Evolutionary conservation across 1,140 invertebrate genomes (phyloP).

Genomic region (Archivesica marissinica): DNA sequence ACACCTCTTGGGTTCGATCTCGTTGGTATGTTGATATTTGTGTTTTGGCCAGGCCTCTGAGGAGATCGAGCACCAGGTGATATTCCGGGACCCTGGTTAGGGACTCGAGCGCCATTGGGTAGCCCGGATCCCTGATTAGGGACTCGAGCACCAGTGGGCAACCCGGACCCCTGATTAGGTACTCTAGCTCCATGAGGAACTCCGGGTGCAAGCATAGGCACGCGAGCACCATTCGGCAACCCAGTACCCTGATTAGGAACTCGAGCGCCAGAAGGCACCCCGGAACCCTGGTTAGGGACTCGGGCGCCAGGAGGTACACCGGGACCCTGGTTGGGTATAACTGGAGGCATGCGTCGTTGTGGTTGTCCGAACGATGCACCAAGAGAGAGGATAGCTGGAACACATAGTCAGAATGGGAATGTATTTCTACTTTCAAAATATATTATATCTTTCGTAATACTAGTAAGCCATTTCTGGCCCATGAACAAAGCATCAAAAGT

Average conservation of each 20-base stretch:
- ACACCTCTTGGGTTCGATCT: background rate
- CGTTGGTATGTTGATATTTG: background rate
- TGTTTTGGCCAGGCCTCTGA: background rate
- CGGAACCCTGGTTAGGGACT: background rate
- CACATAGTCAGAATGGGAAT: too few species aligned
- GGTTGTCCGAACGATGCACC: background rate
- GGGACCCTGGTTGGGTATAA: background rate
- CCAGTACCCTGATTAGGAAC: background rate
- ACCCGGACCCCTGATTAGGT: background rate
- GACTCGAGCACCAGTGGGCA: background rate
- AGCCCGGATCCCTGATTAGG: background rate
- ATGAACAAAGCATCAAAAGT: background rate
- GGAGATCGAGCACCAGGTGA: background rate
- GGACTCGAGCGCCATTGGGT: background rate
- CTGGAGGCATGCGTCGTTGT: background rate
- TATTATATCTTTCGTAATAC: background rate
- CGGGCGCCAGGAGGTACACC: background rate
- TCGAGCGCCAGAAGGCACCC: background rate
- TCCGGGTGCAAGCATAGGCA: background rate
- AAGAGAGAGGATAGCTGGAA: background rate
- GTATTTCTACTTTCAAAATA: too few species aligned
- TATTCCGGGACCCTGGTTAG: background rate
- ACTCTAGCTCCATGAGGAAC: background rate
- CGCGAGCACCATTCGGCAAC: background rate
- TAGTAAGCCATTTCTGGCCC: background rate